Evolutionary conservation across 2,113 vertebrate species (phyloP).

Genomic region (Calonectris borealis): DNA sequence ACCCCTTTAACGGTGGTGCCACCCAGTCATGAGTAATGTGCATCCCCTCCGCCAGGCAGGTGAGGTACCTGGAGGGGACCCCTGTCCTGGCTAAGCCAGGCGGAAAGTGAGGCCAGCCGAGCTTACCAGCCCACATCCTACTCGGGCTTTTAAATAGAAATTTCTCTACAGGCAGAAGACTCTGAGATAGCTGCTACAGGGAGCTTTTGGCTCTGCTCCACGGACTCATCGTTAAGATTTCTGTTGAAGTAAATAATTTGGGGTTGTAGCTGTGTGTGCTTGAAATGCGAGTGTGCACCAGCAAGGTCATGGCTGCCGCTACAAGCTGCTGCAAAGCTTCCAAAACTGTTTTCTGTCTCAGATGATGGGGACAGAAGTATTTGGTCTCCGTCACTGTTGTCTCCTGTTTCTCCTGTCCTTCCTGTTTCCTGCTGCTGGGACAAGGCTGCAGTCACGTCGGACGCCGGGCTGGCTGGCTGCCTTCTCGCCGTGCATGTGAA

Average conservation of each 20-base stretch:
- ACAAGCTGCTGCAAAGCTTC: neutral
- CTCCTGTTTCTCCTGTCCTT: neutral
- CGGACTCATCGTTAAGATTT: neutral
- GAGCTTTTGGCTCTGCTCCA: neutral
- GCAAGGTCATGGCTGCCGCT: neutral
- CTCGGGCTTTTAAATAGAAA: neutral
- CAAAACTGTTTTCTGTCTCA: neutral
- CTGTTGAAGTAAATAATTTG: neutral
- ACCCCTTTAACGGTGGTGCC: neutral
- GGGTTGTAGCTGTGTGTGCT: neutral
- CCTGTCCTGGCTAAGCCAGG: neutral
- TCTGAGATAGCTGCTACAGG: neutral
- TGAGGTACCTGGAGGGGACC: neutral
- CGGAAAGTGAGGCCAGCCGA: neutral
- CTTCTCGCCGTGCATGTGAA: neutral
- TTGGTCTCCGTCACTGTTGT: neutral
- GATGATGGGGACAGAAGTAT: neutral
- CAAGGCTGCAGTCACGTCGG: neutral
- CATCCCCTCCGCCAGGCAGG: neutral
- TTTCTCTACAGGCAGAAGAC: neutral
- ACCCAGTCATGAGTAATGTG: accelerated
- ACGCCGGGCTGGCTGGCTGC: neutral
- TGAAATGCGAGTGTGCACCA: neutral
- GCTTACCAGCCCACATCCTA: neutral
- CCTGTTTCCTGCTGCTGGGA: neutral